Base-by-base conservation (phyloP, 2,797 vertebrate genomes). In the Rallus crepitans region DNA sequence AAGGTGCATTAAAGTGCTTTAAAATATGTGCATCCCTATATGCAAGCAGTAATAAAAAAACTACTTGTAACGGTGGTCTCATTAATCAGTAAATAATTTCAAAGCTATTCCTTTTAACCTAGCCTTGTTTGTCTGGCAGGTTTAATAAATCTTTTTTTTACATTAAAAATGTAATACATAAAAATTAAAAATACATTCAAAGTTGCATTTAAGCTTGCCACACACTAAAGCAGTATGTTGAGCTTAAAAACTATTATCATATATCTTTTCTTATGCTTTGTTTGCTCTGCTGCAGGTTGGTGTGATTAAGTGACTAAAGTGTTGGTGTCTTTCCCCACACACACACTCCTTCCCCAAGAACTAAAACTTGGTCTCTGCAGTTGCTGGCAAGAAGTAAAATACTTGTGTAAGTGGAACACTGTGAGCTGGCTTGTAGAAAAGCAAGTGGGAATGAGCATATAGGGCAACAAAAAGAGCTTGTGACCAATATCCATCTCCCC, bases 381-480 rank as follows among this genome's bases (percentile, higher is more conserved):
- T 77, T 77, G 64, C 52, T 91, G 91, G 86, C 82, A 92, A 93
- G 83, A 76, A 86, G 80, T 39, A 33, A 69, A 96, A 94, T 90
- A 60, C 87, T 82, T 68, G 72, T 1, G 2, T 65, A 55, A 89
- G 76, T 91, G 83, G 68, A 93, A 92, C 83, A 95, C 82, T 95
- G 56, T 90, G 91, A 85, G 92, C 85, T 96, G 92, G 72, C 94
- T 95, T 96, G 77, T 84, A 82, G 76, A 71, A 45, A 65, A 87
- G 82, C 90, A 90, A 96, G 94, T 1, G 10, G 63, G 68, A 95
- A 56, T 27, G 35, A 95, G 66, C 9, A 4, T 88, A 70, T 15
- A 75, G 87, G 64, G 92, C 93, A 55, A 48, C 25, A 8, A 88
- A 95, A 93, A 92, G 59, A 82, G 76, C 31, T 42, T 87, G 48